phyloP scores from a whole-genome alignment of 1,140 invertebrate genomes.

The Drosophila jambulina region DNA sequence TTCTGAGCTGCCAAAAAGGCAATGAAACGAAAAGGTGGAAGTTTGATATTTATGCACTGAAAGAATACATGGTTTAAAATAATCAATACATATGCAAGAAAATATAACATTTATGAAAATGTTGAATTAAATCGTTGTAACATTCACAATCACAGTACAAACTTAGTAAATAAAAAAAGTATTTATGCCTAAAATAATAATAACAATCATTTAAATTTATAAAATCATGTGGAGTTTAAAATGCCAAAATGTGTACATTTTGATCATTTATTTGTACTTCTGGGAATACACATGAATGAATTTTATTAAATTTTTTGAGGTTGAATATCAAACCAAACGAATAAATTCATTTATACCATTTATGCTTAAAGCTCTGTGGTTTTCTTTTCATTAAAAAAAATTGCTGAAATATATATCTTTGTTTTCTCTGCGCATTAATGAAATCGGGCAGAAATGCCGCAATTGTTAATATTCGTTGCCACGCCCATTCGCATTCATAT shows the following conservation, averaged over 20 bases:
- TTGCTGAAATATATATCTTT: neutral
- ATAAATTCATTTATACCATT: neutral
- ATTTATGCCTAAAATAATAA: too few species aligned
- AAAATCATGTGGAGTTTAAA: too few species aligned
- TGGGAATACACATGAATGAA: too few species aligned
- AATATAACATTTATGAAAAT: too few species aligned
- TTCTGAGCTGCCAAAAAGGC: constrained; percentile 13
- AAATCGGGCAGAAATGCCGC: constrained; percentile 56
- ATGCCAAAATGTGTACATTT: too few species aligned
- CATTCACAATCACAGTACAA: too few species aligned
- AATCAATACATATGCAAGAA: too few species aligned
- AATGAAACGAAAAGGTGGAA: constrained; percentile 61
- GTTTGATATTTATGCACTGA: neutral
- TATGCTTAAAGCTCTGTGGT: neutral
- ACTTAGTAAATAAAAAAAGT: too few species aligned
- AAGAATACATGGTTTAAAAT: neutral
- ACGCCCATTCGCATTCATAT: constrained; percentile 49
- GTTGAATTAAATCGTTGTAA: too few species aligned
- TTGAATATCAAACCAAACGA: neutral
- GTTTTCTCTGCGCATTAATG: constrained; percentile 12
- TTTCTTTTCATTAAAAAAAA: neutral
- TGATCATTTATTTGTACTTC: too few species aligned
- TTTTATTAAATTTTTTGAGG: neutral
- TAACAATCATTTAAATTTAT: neutral
- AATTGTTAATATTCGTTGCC: constrained; percentile 70